A percentile compares a stretch with the other conserved stretches of the same genome.
phyloP scores from a whole-genome alignment of 1,140 invertebrate genomes.

The Drosophila grimshawi region DNA sequence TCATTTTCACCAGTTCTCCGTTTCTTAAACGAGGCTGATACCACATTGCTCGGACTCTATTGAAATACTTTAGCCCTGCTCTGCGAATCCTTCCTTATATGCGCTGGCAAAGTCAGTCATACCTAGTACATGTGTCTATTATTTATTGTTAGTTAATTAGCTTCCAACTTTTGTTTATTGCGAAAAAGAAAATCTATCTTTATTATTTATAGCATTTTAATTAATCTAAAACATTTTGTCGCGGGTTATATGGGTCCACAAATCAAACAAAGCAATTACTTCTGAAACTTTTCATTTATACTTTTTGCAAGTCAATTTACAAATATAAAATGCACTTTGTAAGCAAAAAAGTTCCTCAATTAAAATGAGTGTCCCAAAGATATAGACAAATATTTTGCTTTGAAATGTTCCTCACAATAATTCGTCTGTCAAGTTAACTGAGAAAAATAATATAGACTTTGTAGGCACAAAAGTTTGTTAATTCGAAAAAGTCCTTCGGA shows the following conservation, averaged over 20 bases:
- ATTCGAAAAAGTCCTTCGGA: too few relatives aligned
- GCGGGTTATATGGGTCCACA: not conserved
- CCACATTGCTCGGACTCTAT: conserved; percentile 6
- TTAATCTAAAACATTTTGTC: conserved; percentile 5
- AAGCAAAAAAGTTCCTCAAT: not conserved
- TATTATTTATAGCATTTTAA: conserved; percentile 1
- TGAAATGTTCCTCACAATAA: too few relatives aligned
- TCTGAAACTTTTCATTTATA: not conserved
- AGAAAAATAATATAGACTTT: too few relatives aligned
- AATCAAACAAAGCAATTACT: not conserved
- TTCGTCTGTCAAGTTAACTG: too few relatives aligned
- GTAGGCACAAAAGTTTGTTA: too few relatives aligned
- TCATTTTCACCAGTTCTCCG: conserved; percentile 17
- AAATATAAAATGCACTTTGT: not conserved
- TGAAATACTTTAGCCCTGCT: not conserved
- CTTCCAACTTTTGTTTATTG: too few relatives aligned
- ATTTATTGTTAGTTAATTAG: too few relatives aligned
- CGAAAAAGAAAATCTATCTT: not conserved
- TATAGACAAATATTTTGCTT: too few relatives aligned
- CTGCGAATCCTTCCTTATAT: not conserved
- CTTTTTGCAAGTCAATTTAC: not conserved
- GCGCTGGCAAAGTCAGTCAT: not conserved
- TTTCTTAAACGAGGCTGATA: conserved; percentile 12
- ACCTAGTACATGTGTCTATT: too few relatives aligned
- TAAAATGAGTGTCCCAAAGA: too few relatives aligned